Evolutionary conservation across 2,797 vertebrate species (phyloP), one percentile per base, ranked within the genome.

Genomic region (Aphelocoma californica): DNA sequence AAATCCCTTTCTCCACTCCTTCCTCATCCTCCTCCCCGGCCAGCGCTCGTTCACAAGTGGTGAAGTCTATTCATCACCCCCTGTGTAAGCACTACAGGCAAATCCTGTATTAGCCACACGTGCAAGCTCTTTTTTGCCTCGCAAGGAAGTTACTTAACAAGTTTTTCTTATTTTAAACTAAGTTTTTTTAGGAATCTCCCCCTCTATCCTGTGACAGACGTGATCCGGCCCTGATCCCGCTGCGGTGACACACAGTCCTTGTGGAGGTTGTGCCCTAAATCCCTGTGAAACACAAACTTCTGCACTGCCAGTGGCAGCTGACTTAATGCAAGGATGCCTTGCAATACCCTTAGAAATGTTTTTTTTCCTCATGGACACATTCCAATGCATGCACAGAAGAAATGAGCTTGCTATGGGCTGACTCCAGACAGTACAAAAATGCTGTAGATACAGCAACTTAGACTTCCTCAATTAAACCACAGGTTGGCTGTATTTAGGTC

Each of bases 191-290:
- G 61, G 32, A 12, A 31, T 26, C 11, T 62, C 15, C 28, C 67
- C 29, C 3, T 51, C 1, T 18, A 34, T 54, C 44, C 86, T 80
- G 56, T 18, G 54, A 5, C 29, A 29, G 26, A 57, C 0, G 1
- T 42, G 71, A 42, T 9, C 1, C 0, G 2, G 32, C 54, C 38
- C 45, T 0, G 0, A 6, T 40, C 80, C 69, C 0, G 0, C 4
- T 21, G 47, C 0, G 7, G 25, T 69, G 77, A 51, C 1, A 0
- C 28, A 10, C 23, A 5, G 38, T 21, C 77, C 34, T 34, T 3
- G 18, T 10, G 34, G n/a, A n/a, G 34, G 19, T 0, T 90, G 60
- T 4, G 29, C 54, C 60, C 38, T 58, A 53, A 32, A 45, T 21
- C 2, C 5, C 17, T 10, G 36, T 3, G 3, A 72, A 83, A 53